Evolutionary conservation across 2,113 vertebrate genomes (phyloP).

Genomic region (Ceyx cyanopectus): DNA sequence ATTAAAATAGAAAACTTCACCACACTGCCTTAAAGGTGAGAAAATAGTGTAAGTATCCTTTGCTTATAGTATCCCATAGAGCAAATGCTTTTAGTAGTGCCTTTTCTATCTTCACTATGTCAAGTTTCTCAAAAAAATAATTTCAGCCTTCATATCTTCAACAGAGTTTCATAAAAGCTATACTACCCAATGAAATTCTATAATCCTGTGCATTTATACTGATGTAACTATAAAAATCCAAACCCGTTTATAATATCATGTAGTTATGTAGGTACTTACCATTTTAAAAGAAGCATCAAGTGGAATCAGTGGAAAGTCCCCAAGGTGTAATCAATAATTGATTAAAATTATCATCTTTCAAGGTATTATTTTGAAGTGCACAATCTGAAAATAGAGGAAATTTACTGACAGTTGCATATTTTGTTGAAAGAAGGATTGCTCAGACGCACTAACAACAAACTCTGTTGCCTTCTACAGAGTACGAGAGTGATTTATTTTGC

Average conservation of each 20-base stretch:
- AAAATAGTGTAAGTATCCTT: background rate
- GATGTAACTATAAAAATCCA: conserved; percentile 27
- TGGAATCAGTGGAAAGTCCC: conserved; percentile 11
- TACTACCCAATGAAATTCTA: background rate
- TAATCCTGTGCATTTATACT: conserved; percentile 19
- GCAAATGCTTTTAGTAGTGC: background rate
- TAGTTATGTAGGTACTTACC: conserved; percentile 67
- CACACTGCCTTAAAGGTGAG: background rate
- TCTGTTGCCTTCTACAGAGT: conserved; percentile 61
- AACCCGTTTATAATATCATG: conserved; percentile 14
- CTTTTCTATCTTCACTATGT: background rate
- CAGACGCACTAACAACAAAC: conserved; percentile 63
- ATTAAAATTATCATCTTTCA: conserved; percentile 52
- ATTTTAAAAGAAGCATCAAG: conserved; percentile 32
- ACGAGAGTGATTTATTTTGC: conserved; percentile 72
- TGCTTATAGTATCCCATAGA: background rate
- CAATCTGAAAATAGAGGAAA: conserved; percentile 67
- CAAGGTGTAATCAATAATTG: conserved; percentile 34
- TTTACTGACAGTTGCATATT: conserved; percentile 32
- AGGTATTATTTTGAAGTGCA: conserved; percentile 21
- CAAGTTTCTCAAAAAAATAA: background rate
- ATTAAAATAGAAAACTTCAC: background rate
- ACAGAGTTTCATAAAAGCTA: conserved; percentile 39
- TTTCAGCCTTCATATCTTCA: conserved; percentile 9
- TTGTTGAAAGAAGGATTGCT: conserved; percentile 30